Conservation (phyloP, 2,113 vertebrate species). For the Atlantisia rogersi region DNA sequence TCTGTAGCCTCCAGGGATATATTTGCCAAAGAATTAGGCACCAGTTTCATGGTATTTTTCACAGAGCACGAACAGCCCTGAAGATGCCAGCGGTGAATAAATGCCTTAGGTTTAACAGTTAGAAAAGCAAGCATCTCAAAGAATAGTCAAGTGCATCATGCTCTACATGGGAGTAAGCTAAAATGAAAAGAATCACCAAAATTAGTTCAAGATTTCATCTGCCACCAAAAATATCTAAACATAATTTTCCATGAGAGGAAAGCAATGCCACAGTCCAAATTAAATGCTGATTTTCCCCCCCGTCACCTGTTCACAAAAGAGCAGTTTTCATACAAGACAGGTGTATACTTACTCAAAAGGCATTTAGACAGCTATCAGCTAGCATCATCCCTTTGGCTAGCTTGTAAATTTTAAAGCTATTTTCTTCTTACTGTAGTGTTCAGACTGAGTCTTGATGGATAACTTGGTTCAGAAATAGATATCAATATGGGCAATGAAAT, state of each 20-base stretch:
- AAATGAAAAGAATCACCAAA: not conserved
- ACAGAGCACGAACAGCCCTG: not conserved
- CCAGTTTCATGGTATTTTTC: not conserved
- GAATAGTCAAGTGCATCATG: not conserved
- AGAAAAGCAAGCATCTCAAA: not conserved
- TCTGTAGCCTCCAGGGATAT: not conserved
- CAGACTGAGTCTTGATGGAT: not conserved
- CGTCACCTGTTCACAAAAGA: not conserved
- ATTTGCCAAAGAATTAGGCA: conserved; percentile 32
- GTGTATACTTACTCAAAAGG: not conserved
- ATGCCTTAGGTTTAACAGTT: conserved; percentile 1
- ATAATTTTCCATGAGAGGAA: not conserved
- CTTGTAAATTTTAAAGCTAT: not conserved
- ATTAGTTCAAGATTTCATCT: not conserved
- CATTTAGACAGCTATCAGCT: not conserved
- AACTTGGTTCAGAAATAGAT: not conserved
- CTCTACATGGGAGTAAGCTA: not conserved
- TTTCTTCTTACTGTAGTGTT: not conserved
- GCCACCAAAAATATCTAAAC: not conserved
- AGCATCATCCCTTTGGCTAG: not conserved
- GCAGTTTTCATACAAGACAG: not conserved
- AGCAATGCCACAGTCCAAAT: not conserved
- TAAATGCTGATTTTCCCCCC: not conserved
- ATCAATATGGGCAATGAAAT: not conserved
- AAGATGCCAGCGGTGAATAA: conserved; percentile 15